Conservation (phyloP, 2,113 vertebrate genomes). For the Platichthys flesus region DNA sequence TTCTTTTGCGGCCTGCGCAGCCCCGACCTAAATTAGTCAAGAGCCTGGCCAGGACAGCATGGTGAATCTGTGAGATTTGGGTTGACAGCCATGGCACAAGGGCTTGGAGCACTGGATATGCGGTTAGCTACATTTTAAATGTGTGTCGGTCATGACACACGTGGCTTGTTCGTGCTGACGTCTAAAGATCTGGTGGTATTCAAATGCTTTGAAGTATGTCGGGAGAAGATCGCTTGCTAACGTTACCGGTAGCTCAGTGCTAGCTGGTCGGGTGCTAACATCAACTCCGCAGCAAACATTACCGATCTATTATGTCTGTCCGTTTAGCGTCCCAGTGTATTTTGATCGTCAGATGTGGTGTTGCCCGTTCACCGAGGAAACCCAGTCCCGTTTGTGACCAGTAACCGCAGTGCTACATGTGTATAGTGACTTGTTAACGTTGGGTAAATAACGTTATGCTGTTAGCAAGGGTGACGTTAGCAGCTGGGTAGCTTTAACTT, state of each 20-base stretch:
- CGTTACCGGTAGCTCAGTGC: slow-evolving; percentile 55
- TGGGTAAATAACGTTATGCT: slow-evolving; percentile 47
- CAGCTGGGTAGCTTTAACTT: slow-evolving; percentile 62
- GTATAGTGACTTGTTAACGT: slow-evolving; percentile 24
- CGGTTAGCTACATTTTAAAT: background rate
- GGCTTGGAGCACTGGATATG: background rate
- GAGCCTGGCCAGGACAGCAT: slow-evolving; percentile 57
- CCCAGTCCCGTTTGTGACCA: background rate
- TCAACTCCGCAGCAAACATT: slow-evolving; percentile 55
- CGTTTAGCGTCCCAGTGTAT: background rate
- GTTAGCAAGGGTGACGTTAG: slow-evolving; percentile 54
- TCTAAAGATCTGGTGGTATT: slow-evolving; percentile 1
- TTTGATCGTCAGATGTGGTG: slow-evolving; percentile 3
- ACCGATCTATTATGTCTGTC: slow-evolving; percentile 3
- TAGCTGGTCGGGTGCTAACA: slow-evolving; percentile 62
- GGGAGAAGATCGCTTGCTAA: slow-evolving; percentile 35
- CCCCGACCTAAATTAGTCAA: slow-evolving; percentile 77
- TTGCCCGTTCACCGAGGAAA: background rate
- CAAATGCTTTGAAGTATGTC: slow-evolving; percentile 15
- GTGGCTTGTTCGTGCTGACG: background rate
- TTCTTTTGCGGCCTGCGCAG: slow-evolving; percentile 71
- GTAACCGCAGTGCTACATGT: background rate
- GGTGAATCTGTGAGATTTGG: slow-evolving; percentile 24
- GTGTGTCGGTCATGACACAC: background rate
- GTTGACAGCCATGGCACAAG: slow-evolving; percentile 54